Percentiles rank a stretch among this genome's conserved stretches.
These are phyloP conservation scores for Lordiphosa collinella DNA, from an alignment of 1,140 invertebrate species.

Conservation along the genomic window DNA sequence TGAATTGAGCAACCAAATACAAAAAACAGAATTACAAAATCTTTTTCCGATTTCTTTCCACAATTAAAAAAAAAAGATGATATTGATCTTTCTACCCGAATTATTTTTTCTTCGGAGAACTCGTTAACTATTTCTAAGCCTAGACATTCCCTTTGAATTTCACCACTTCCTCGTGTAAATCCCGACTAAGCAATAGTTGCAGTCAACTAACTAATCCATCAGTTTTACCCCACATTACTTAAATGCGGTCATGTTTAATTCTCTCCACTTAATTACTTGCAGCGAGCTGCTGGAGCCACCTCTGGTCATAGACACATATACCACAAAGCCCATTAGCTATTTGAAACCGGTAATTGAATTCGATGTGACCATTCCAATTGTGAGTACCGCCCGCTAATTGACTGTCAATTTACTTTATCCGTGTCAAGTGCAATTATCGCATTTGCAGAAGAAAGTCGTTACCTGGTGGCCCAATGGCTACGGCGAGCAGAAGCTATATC, in stretches of 20 bases:
- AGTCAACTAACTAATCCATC: too few relatives aligned
- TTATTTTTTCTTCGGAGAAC: too few relatives aligned
- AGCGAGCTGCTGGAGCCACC: constrained; percentile 65
- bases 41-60: too few relatives aligned
- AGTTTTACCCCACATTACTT: constrained; percentile 1
- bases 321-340: constrained; percentile 42
- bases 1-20: too few relatives aligned
- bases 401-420: constrained; percentile 11
- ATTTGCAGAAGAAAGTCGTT: constrained; percentile 80
- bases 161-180: too few relatives aligned
- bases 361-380: constrained; percentile 62
- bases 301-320: constrained; percentile 45
- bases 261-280: constrained; percentile 14
- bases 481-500: constrained; percentile 90
- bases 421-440: constrained; percentile 31
- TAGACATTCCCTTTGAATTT: too few relatives aligned
- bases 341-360: constrained; percentile 63
- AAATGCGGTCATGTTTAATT: background rate
- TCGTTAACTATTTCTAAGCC: too few relatives aligned
- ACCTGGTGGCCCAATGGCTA: constrained; percentile 98
- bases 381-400: constrained; percentile 55
- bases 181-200: too few relatives aligned
- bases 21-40: too few relatives aligned
- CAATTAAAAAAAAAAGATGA: too few relatives aligned
- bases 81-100: too few relatives aligned